Evolutionary conservation across 2,113 vertebrate genomes (phyloP), one percentile per base, ranked within the genome.

Genomic region (Lagopus muta): DNA sequence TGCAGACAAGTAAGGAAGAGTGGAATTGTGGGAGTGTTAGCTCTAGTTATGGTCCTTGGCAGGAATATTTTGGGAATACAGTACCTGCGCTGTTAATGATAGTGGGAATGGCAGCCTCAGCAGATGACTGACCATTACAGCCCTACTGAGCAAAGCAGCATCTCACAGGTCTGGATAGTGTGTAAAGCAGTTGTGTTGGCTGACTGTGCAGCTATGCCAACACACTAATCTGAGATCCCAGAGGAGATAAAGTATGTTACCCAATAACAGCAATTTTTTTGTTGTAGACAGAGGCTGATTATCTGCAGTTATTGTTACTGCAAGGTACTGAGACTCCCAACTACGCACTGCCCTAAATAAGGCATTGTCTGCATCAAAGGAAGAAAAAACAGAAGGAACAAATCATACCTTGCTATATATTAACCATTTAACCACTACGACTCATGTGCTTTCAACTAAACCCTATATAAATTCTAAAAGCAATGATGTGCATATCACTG

Each of bases 231-330:
- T 34, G 36, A 25, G 82, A 48, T 86, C 73, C 86, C 90, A 65
- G 76, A 0, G 0, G 65, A 93, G 70, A 74, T 15, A 86, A 91
- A 81, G 75, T 42, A 5, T 4, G 0, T 40, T 17, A 58, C 11
- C 60, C 90, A 90, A 47, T 47, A 80, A 80, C 88, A 64, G 72
- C 40, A 50, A 92, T 81, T 91, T 92, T 80, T 91, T 86, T 77
- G 45, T 4, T 50, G 50, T 19, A 86, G 90, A 78, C 50, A 86
- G 65, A 92, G 69, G 90, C 55, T 81, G 90, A 93, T 95, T 86
- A 94, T 86, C 80, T 95, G 76, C 76, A 83, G 86, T 47, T 43
- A 93, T 90, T 55, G 55, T 88, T 94, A 64, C 65, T 38, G 61
- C 42, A 74, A 86, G 64, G 73, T 30, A 64, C 58, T 58, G 66